These are phyloP conservation scores for Xylocopa sonorina DNA, from an alignment of 1,140 invertebrate genomes.

Conservation along the genomic window DNA sequence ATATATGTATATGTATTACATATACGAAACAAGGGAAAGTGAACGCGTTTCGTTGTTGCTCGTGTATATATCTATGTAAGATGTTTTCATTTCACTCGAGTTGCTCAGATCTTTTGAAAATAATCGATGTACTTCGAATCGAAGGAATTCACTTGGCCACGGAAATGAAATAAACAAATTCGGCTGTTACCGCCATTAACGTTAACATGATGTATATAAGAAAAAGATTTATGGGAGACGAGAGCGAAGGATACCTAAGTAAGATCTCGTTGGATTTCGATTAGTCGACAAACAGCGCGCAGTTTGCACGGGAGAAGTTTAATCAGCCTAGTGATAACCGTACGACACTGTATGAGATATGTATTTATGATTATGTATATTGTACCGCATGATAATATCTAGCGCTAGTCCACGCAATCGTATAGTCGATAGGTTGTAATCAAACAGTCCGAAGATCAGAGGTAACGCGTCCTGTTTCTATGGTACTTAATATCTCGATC, in stretches of 20 bases:
- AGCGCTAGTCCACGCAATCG: constrained; percentile 69
- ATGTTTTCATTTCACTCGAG: not conserved
- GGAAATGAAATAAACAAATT: not conserved
- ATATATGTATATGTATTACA: too few species aligned
- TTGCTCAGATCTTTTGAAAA: constrained; percentile 5
- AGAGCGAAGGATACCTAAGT: too few species aligned
- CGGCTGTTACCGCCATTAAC: constrained; percentile 39
- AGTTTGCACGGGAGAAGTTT: constrained; percentile 44
- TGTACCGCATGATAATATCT: constrained; percentile 69
- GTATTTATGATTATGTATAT: constrained; percentile 71
- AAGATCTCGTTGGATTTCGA: constrained; percentile 38
- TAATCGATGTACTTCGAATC: not conserved
- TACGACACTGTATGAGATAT: constrained; percentile 57
- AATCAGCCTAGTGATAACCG: constrained; percentile 59
- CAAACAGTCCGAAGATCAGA: constrained; percentile 49
- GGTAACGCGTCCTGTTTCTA: not conserved
- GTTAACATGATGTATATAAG: not conserved
- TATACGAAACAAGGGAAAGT: not conserved
- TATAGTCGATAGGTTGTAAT: constrained; percentile 65
- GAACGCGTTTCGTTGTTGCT: not conserved
- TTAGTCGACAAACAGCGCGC: constrained; percentile 28
- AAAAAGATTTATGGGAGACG: not conserved
- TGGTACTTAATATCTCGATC: not conserved
- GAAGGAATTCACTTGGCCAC: not conserved
- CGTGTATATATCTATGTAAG: too few species aligned